These are phyloP conservation scores for Parasteatoda tepidariorum DNA, from an alignment of 1,140 invertebrate genomes.

Conservation along the genomic window DNA sequence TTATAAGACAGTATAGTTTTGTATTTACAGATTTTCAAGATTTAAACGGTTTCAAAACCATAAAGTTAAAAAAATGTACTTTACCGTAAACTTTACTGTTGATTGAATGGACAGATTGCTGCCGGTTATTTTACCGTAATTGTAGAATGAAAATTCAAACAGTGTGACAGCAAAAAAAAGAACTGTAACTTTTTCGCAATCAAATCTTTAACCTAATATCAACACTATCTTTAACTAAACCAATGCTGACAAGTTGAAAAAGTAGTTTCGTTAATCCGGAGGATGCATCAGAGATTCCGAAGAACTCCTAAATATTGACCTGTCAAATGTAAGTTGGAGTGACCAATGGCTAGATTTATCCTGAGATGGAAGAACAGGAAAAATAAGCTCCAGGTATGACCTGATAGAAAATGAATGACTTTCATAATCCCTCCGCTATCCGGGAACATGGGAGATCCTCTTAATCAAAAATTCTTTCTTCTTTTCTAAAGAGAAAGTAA, in stretches of 20 bases:
- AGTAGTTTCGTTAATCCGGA: not conserved
- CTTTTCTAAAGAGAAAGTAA: too few species aligned
- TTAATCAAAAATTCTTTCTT: conserved; percentile 31
- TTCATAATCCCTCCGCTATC: conserved; percentile 46
- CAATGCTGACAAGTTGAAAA: not conserved
- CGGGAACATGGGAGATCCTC: conserved; percentile 16
- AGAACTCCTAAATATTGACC: not conserved
- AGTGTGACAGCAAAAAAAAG: too few species aligned
- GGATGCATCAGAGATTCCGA: not conserved
- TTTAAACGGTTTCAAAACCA: too few species aligned
- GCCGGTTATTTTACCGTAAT: too few species aligned
- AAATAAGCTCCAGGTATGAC: conserved; percentile 15
- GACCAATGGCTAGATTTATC: conserved; percentile 49
- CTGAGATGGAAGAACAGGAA: not conserved
- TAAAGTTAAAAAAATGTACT: too few species aligned
- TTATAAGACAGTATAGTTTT: too few species aligned
- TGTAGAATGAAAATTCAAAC: too few species aligned
- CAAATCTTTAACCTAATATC: not conserved
- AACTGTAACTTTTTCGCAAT: not conserved
- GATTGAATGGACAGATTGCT: too few species aligned
- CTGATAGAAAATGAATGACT: conserved; percentile 46
- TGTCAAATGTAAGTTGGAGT: conserved; percentile 22
- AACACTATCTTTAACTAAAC: too few species aligned
- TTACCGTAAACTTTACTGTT: too few species aligned
- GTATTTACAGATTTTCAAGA: too few species aligned